Evolutionary conservation across 37 sponge, comb jelly and placozoan species (phyloP).

Genomic region (Dysidea cf. avara): DNA sequence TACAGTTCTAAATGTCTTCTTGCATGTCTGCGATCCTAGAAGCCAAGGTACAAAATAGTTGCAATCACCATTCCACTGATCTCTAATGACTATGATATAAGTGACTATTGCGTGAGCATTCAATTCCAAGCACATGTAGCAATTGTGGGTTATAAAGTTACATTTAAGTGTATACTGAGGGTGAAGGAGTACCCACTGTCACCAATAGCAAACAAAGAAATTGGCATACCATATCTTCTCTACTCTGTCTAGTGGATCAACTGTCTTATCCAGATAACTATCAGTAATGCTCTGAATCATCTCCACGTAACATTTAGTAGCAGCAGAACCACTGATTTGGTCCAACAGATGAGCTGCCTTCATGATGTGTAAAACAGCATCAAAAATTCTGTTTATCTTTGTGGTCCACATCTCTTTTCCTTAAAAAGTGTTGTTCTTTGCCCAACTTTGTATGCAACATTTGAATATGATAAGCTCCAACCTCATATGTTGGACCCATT

Average conservation of each 20-base stretch:
- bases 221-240: slow-evolving; percentile 38
- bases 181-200: slow-evolving; percentile 8
- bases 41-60: slow-evolving; percentile 25
- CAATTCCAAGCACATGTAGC: slow-evolving; percentile 31
- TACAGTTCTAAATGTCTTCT: slow-evolving; percentile 37
- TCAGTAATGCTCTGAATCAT: slow-evolving; percentile 9
- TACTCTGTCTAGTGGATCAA: slow-evolving; percentile 9
- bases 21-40: slow-evolving; percentile 46
- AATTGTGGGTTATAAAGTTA: slow-evolving; percentile 42
- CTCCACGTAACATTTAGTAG: background rate
- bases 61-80: background rate
- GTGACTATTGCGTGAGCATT: slow-evolving; percentile 45
- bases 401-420: slow-evolving; percentile 11
- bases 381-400: slow-evolving; percentile 36
- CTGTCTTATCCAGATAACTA: slow-evolving; percentile 33
- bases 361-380: slow-evolving; percentile 3
- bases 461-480: slow-evolving; percentile 14
- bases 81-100: slow-evolving; percentile 1
- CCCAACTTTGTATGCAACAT: background rate
- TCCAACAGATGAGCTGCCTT: background rate
- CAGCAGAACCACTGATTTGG: slow-evolving; percentile 23
- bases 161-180: slow-evolving; percentile 12
- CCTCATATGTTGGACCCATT: slow-evolving; percentile 18
- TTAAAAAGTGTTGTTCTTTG: slow-evolving; percentile 17
- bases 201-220: slow-evolving; percentile 43